Conservation (phyloP, 2,113 vertebrate species). For the Tachuris rubrigastra region DNA sequence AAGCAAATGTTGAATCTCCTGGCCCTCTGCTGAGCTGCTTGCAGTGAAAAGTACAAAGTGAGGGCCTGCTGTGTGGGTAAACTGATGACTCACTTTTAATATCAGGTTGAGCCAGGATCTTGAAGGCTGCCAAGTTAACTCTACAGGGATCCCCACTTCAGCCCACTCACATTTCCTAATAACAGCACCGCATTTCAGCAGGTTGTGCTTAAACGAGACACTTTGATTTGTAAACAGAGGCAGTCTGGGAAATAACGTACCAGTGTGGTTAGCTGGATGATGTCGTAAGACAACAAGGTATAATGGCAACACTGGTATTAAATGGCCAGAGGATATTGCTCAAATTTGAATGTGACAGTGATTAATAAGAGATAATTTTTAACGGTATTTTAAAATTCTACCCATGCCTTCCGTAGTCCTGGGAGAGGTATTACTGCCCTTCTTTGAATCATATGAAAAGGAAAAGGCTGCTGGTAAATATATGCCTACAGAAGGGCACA, state of each 20-base stretch:
- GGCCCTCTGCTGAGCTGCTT: slow-evolving; percentile 56
- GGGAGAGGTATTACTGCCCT: background rate
- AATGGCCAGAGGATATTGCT: background rate
- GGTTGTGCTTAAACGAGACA: slow-evolving; percentile 45
- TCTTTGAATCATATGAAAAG: slow-evolving; percentile 3
- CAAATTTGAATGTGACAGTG: background rate
- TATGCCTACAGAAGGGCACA: slow-evolving; percentile 31
- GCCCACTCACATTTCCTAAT: slow-evolving; percentile 82
- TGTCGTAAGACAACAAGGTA: background rate
- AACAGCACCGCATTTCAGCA: slow-evolving; percentile 70
- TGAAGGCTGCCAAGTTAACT: slow-evolving; percentile 75
- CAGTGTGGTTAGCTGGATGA: background rate
- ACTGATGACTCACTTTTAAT: slow-evolving; percentile 84
- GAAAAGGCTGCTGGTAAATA: slow-evolving; percentile 17
- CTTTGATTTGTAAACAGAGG: slow-evolving; percentile 77
- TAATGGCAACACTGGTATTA: background rate
- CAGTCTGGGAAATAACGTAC: slow-evolving; percentile 36
- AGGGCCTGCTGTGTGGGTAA: slow-evolving; percentile 79
- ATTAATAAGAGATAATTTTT: slow-evolving; percentile 43
- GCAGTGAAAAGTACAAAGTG: slow-evolving; percentile 72
- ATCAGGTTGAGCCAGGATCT: slow-evolving; percentile 77
- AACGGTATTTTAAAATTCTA: slow-evolving; percentile 1
- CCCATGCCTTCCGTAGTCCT: background rate
- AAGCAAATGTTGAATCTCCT: slow-evolving; percentile 43
- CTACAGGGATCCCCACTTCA: slow-evolving; percentile 78